Conservation (phyloP, 1,140 invertebrate genomes). For the Papilio machaon region DNA sequence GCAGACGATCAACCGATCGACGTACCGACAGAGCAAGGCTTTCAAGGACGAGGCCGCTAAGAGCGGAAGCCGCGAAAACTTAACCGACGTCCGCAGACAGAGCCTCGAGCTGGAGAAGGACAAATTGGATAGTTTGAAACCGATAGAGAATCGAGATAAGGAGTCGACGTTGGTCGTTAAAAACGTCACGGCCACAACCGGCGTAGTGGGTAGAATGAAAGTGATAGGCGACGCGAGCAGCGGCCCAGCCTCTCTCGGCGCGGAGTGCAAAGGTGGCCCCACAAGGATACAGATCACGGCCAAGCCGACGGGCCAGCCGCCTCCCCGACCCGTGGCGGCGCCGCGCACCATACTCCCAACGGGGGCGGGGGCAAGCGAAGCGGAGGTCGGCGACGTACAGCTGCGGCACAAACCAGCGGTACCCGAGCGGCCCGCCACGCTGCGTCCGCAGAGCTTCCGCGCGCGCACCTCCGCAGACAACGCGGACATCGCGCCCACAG, state of each 20-base stretch:
- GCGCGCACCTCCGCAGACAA: conserved; percentile 64
- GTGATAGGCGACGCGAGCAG: conserved; percentile 56
- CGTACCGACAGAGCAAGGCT: conserved; percentile 75
- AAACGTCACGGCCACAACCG: conserved; percentile 67
- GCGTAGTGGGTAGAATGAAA: conserved; percentile 66
- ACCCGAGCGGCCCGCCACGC: conserved; percentile 86
- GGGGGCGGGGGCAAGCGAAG: conserved; percentile 43
- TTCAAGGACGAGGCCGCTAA: conserved; percentile 67
- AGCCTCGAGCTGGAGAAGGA: conserved; percentile 78
- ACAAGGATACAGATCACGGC: conserved; percentile 39
- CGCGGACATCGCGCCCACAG: conserved; percentile 68
- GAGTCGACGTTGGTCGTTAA: conserved; percentile 65
- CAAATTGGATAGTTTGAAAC: conserved; percentile 56
- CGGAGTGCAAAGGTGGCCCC: conserved; percentile 44
- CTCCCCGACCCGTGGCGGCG: conserved; percentile 81
- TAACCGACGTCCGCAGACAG: conserved; percentile 71
- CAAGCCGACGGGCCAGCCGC: conserved; percentile 58
- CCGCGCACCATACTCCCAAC: conserved; percentile 78
- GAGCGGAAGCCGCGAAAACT: conserved; percentile 72
- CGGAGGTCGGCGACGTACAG: conserved; percentile 61
- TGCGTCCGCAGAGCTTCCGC: conserved; percentile 84
- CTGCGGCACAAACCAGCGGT: conserved; percentile 85
- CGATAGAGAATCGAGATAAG: conserved; percentile 50
- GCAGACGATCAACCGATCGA: conserved; percentile 80
- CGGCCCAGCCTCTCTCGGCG: conserved; percentile 60